Percentiles rank a stretch among this genome's conserved stretches.
Evolutionary conservation across 2,888 invertebrate genomes (phyloP).

Genomic region (Anticlea derivata): DNA sequence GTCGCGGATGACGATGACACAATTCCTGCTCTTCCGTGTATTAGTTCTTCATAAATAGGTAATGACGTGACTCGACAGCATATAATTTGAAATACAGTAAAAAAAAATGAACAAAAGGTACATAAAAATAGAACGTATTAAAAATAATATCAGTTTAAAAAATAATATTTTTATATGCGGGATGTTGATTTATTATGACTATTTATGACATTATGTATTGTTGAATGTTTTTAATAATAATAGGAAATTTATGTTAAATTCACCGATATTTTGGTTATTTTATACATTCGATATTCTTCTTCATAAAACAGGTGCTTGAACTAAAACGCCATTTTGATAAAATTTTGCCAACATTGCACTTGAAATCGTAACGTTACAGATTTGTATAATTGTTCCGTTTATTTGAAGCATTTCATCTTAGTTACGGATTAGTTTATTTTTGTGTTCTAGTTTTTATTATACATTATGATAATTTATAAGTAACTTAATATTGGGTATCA

Average conservation of each 20-base stretch:
- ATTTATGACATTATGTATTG: not conserved
- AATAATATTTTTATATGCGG: conserved; percentile 18
- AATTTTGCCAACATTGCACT: not conserved
- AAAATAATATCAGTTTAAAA: conserved; percentile 4
- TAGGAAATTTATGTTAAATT: not conserved
- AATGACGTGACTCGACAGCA: not conserved
- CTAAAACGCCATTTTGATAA: not conserved
- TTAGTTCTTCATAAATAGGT: not conserved
- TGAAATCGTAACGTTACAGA: not conserved
- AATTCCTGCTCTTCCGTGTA: not conserved
- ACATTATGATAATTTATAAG: conserved; percentile 48
- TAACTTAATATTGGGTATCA: conserved; percentile 70
- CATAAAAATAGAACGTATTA: conserved; percentile 11
- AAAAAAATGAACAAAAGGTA: conserved; percentile 10
- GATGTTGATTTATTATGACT: conserved; percentile 11
- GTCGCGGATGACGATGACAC: too few relatives aligned
- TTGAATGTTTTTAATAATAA: conserved; percentile 4
- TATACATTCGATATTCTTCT: too few relatives aligned
- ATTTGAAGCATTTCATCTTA: conserved; percentile 51
- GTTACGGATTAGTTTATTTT: conserved; percentile 43
- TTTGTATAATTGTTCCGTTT: not conserved
- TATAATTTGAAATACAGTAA: not conserved
- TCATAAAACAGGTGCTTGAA: too few relatives aligned
- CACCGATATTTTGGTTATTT: not conserved
- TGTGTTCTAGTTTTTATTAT: conserved; percentile 46